A percentile compares a stretch with the other conserved stretches of the same genome.
These are phyloP conservation scores for Onchidella celtica DNA, from an alignment of 2,888 invertebrate species.

Conservation along the genomic window DNA sequence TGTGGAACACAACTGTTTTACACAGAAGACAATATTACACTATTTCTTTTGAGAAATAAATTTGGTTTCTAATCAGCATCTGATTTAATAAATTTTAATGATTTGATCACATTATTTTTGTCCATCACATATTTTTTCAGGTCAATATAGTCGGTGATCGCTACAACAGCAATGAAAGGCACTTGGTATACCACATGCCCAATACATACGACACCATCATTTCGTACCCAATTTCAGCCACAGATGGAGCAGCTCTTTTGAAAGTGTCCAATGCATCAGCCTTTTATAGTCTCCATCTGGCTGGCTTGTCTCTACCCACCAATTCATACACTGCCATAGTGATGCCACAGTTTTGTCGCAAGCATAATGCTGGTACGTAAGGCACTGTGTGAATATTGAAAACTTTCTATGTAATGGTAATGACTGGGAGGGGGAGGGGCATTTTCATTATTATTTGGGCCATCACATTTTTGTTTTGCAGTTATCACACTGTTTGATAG, in stretches of 20 bases:
- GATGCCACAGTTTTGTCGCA: slow-evolving; percentile 58
- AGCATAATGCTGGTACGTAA: slow-evolving; percentile 56
- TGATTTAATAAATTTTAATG: too few species aligned
- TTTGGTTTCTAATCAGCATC: too few species aligned
- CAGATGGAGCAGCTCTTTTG: slow-evolving; percentile 65
- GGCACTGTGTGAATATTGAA: neutral
- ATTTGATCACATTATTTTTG: too few species aligned
- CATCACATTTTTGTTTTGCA: too few species aligned
- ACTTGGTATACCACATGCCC: slow-evolving; percentile 68
- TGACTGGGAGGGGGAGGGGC: too few species aligned
- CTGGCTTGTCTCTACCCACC: slow-evolving; percentile 63
- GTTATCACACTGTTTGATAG: too few species aligned
- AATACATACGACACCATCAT: slow-evolving; percentile 64
- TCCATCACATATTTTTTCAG: too few species aligned
- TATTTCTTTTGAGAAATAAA: too few species aligned
- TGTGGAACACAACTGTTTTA: too few species aligned
- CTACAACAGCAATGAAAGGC: slow-evolving; percentile 61
- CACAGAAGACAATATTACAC: too few species aligned
- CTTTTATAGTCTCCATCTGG: slow-evolving; percentile 67
- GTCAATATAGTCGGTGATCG: slow-evolving; percentile 65
- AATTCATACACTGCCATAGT: slow-evolving; percentile 65
- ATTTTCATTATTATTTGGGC: too few species aligned
- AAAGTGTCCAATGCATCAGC: slow-evolving; percentile 63
- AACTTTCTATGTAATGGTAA: too few species aligned
- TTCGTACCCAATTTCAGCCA: slow-evolving; percentile 68